Evolutionary conservation across 1,140 invertebrate species (phyloP).

Genomic region (Anthonomus grandis): DNA sequence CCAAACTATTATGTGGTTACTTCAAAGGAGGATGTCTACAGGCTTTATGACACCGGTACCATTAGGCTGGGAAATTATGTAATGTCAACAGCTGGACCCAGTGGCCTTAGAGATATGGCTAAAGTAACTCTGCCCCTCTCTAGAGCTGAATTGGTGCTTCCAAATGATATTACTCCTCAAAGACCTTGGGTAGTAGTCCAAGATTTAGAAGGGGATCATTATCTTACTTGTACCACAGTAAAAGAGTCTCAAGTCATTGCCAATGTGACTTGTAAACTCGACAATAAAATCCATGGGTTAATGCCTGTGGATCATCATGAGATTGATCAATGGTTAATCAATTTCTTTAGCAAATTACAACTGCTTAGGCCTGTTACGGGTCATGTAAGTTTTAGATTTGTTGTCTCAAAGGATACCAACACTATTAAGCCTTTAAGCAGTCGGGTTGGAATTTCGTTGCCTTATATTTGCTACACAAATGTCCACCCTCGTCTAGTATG

Average conservation of each 20-base stretch:
- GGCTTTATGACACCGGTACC: slow-evolving; percentile 65
- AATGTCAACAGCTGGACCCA: slow-evolving; percentile 67
- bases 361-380: slow-evolving; percentile 63
- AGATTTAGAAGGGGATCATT: slow-evolving; percentile 69
- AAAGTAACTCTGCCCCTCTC: slow-evolving; percentile 65
- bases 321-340: slow-evolving; percentile 67
- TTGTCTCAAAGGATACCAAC: slow-evolving; percentile 52
- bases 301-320: slow-evolving; percentile 65
- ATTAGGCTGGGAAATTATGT: slow-evolving; percentile 63
- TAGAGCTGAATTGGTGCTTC: slow-evolving; percentile 60
- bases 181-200: slow-evolving; percentile 72
- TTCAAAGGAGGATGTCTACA: slow-evolving; percentile 61
- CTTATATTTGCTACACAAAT: slow-evolving; percentile 71
- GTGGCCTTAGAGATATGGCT: slow-evolving; percentile 64
- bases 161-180: slow-evolving; percentile 65
- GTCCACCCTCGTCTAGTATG: slow-evolving; percentile 63
- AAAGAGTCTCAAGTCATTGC: slow-evolving; percentile 71
- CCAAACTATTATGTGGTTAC: slow-evolving; percentile 63
- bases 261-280: slow-evolving; percentile 73
- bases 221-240: slow-evolving; percentile 75
- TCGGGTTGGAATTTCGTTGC: slow-evolving; percentile 69
- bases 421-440: slow-evolving; percentile 62
- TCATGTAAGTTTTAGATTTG: slow-evolving; percentile 71
- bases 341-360: slow-evolving; percentile 63
- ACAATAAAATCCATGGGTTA: slow-evolving; percentile 61